phyloP scores from a whole-genome alignment of 2,888 invertebrate species.

The Fabriciana adippe region DNA sequence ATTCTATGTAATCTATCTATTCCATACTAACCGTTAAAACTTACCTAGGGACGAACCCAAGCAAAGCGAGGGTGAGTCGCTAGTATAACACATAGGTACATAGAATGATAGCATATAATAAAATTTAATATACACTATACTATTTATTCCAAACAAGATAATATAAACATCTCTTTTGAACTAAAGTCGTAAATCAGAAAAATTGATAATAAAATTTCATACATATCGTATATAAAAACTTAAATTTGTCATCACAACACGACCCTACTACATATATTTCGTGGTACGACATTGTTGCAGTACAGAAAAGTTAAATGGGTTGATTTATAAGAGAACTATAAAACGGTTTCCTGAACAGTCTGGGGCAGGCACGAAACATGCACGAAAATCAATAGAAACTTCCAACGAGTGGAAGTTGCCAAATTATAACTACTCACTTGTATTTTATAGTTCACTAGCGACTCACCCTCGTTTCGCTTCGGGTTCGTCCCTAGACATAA shows the following conservation, averaged over 20 bases:
- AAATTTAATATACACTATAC: too few relatives aligned
- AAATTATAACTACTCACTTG: neutral
- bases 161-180: neutral
- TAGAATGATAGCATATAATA: too few relatives aligned
- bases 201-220: slow-evolving; percentile 1
- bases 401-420: neutral
- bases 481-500: too few relatives aligned
- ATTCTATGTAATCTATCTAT: too few relatives aligned
- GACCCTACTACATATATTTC: neutral
- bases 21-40: too few relatives aligned
- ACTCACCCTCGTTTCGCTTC: too few relatives aligned
- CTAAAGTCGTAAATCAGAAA: neutral
- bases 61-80: too few relatives aligned
- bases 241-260: slow-evolving; percentile 10
- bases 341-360: slow-evolving; percentile 25
- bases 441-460: slow-evolving; percentile 14
- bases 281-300: slow-evolving; percentile 1
- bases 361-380: slow-evolving; percentile 15
- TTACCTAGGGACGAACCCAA: too few relatives aligned
- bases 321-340: slow-evolving; percentile 21
- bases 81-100: too few relatives aligned
- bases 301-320: slow-evolving; percentile 18
- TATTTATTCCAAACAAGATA: too few relatives aligned
- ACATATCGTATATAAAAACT: neutral
- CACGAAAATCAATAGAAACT: slow-evolving; percentile 30